Evolutionary conservation across 2,888 invertebrate genomes (phyloP).

Genomic region (Drosophila mulleri): DNA sequence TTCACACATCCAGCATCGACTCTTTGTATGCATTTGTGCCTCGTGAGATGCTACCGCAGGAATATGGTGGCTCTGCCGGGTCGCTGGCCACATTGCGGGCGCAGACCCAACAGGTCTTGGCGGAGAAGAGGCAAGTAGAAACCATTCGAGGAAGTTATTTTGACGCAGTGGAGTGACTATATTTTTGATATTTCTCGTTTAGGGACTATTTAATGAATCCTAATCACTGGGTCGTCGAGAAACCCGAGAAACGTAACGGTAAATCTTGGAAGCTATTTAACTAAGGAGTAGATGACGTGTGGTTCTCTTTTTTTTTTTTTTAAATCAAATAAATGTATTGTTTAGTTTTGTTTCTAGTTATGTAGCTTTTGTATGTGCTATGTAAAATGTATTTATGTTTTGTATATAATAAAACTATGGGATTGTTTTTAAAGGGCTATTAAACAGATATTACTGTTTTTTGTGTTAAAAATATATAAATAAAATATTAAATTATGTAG

Average conservation of each 20-base stretch:
- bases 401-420: conserved; percentile 30
- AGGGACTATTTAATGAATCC: conserved; percentile 88
- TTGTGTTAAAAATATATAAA: background rate
- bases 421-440: conserved; percentile 15
- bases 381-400: conserved; percentile 7
- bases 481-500: background rate
- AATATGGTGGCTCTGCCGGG: conserved; percentile 80
- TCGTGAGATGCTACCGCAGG: conserved; percentile 73
- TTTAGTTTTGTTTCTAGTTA: conserved; percentile 16
- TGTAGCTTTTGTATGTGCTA: conserved; percentile 22
- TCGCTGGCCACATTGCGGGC: conserved; percentile 86
- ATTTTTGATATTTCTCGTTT: conserved; percentile 41
- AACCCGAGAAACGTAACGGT: conserved; percentile 62
- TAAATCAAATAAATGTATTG: conserved; percentile 10
- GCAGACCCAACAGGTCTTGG: conserved; percentile 87
- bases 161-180: background rate
- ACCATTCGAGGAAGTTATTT: background rate
- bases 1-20: conserved; percentile 88
- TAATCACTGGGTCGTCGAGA: conserved; percentile 87
- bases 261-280: conserved; percentile 65
- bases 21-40: conserved; percentile 88
- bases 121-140: conserved; percentile 85
- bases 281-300: conserved; percentile 19
- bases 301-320: conserved; percentile 1
- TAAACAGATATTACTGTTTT: background rate